Evolutionary conservation across 2,888 invertebrate species (phyloP).

Genomic region (Aspidiotus rigidus): DNA sequence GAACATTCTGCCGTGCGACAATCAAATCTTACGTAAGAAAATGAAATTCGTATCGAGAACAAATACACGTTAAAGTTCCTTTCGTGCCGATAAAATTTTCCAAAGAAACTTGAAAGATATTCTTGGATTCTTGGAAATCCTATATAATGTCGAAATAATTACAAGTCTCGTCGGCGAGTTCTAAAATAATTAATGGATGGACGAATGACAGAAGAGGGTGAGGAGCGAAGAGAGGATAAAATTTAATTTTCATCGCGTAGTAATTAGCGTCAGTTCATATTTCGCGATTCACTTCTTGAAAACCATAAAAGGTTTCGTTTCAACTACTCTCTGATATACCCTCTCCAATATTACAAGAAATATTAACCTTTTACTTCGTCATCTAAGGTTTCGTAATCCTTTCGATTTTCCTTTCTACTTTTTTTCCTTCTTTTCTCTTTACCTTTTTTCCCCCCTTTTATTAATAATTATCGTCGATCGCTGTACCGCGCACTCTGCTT

Average conservation of each 20-base stretch:
- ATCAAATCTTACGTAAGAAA: too few species aligned
- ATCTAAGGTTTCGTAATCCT: constrained; percentile 30
- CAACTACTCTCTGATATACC: background rate
- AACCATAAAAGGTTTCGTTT: constrained; percentile 23
- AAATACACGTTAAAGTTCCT: too few species aligned
- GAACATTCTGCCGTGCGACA: too few species aligned
- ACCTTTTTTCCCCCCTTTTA: background rate
- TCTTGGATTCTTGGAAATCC: too few species aligned
- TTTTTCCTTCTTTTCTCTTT: constrained; percentile 9
- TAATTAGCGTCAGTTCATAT: background rate
- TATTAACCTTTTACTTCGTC: background rate
- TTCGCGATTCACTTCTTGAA: background rate
- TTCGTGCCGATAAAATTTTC: too few species aligned
- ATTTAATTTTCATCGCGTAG: background rate
- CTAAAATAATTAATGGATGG: too few species aligned
- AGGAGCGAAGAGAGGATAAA: too few species aligned
- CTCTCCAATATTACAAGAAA: background rate
- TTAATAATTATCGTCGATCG: constrained; percentile 28
- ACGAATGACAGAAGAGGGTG: too few species aligned
- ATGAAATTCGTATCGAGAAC: too few species aligned
- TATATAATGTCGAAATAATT: too few species aligned
- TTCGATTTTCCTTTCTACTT: constrained; percentile 19
- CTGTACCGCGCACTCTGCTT: background rate
- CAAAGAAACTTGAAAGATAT: too few species aligned
- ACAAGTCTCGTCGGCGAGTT: too few species aligned